Percentiles rank a stretch among this genome's conserved stretches.
Evolutionary conservation across 2,888 invertebrate species (phyloP).

Genomic region (Eurytoma adleriae): DNA sequence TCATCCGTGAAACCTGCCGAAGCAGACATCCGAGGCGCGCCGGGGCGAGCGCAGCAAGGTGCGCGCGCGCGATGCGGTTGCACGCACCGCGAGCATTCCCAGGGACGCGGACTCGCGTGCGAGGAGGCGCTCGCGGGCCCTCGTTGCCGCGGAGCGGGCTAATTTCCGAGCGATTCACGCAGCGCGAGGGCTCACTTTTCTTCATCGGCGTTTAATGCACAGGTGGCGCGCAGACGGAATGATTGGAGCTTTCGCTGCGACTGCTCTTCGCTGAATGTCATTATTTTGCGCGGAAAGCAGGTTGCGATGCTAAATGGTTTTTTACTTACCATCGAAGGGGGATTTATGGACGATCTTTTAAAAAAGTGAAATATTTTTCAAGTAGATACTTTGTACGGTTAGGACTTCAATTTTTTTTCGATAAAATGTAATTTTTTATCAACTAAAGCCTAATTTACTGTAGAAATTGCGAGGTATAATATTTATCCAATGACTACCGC

Average conservation of each 20-base stretch:
- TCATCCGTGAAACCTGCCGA: slow-evolving; percentile 73
- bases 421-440: too few relatives aligned
- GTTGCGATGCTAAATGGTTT: too few relatives aligned
- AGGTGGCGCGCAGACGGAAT: background rate
- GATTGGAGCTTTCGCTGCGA: background rate
- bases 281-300: too few relatives aligned
- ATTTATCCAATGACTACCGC: too few relatives aligned
- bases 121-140: background rate
- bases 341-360: too few relatives aligned
- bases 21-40: slow-evolving; percentile 68
- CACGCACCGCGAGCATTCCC: slow-evolving; percentile 71
- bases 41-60: background rate
- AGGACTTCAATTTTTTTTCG: too few relatives aligned
- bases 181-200: background rate
- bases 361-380: too few relatives aligned
- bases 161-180: background rate
- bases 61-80: slow-evolving; percentile 65
- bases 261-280: background rate
- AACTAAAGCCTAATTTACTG: too few relatives aligned
- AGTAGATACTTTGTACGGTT: too few relatives aligned
- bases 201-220: too few relatives aligned
- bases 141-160: background rate
- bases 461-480: too few relatives aligned
- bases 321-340: too few relatives aligned
- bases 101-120: slow-evolving; percentile 51